These are phyloP conservation scores for Drosophila affinis DNA, from an alignment of 2,888 invertebrate genomes.

Conservation along the genomic window DNA sequence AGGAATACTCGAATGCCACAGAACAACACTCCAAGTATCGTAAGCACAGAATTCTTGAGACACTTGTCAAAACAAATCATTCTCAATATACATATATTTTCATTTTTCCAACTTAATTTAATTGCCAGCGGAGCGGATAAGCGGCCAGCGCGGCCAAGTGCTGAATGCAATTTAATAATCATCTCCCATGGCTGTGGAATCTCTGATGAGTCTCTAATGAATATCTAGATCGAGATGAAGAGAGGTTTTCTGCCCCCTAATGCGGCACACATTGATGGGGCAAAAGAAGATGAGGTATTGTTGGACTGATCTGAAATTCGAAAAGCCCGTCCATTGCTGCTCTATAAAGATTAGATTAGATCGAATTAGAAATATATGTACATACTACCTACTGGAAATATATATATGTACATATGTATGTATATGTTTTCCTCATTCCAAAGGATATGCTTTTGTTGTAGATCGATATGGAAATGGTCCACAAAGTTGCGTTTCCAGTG, in stretches of 20 bases:
- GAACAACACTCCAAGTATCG: constrained; percentile 25
- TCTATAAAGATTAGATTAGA: too few relatives aligned
- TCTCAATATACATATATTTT: constrained; percentile 24
- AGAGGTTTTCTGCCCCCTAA: neutral
- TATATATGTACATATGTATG: too few relatives aligned
- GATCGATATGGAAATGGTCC: too few relatives aligned
- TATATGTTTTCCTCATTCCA: too few relatives aligned
- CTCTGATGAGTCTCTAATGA: neutral
- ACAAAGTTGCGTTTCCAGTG: too few relatives aligned
- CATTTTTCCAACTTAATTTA: constrained; percentile 9
- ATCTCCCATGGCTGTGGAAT: neutral
- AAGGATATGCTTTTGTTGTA: too few relatives aligned
- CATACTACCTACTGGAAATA: too few relatives aligned
- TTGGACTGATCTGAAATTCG: too few relatives aligned
- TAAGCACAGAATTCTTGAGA: constrained; percentile 34
- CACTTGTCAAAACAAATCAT: constrained; percentile 53
- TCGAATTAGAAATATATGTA: too few relatives aligned
- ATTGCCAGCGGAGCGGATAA: constrained; percentile 4
- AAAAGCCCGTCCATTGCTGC: too few relatives aligned
- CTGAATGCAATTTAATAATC: constrained; percentile 18
- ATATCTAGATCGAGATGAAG: neutral
- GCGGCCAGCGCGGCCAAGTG: neutral
- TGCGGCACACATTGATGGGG: too few relatives aligned
- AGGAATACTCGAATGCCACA: neutral
- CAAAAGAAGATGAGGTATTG: too few relatives aligned